These are phyloP conservation scores for Drosophila mayri DNA, from an alignment of 1,140 invertebrate genomes.

Conservation along the genomic window DNA sequence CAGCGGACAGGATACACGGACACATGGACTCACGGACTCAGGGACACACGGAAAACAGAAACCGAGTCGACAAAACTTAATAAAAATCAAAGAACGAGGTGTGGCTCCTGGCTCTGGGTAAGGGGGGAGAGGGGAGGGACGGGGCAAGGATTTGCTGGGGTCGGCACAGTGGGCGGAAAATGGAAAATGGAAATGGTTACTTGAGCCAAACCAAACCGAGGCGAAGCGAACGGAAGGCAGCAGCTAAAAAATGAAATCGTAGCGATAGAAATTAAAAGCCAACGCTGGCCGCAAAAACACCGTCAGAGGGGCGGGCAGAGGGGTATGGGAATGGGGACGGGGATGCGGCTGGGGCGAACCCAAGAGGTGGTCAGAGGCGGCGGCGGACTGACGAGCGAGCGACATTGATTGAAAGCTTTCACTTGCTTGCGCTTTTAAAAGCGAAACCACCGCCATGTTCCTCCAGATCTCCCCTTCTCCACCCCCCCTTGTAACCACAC, in stretches of 20 bases:
- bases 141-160: not conserved
- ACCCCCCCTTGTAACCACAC: not conserved
- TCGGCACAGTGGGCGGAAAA: not conserved
- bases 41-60: constrained; percentile 56
- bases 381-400: constrained; percentile 38
- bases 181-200: constrained; percentile 65
- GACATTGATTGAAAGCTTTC: constrained; percentile 79
- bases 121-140: no score
- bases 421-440: constrained; percentile 76
- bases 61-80: constrained; percentile 69
- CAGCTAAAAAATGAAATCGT: constrained; percentile 58
- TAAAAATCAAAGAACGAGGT: constrained; percentile 79
- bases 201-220: constrained; percentile 37
- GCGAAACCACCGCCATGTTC: constrained; percentile 42
- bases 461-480: not conserved
- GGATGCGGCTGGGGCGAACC: not conserved
- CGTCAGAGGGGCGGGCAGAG: not conserved
- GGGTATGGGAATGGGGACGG: not conserved
- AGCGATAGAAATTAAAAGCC: constrained; percentile 70
- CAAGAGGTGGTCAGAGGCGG: not conserved
- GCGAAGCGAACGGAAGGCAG: constrained; percentile 14
- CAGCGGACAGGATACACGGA: constrained; percentile 42
- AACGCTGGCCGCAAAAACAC: constrained; percentile 39
- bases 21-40: constrained; percentile 18
- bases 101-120: constrained; percentile 39